phyloP scores from a whole-genome alignment of 2,797 vertebrate species.

The Argya squamiceps region DNA sequence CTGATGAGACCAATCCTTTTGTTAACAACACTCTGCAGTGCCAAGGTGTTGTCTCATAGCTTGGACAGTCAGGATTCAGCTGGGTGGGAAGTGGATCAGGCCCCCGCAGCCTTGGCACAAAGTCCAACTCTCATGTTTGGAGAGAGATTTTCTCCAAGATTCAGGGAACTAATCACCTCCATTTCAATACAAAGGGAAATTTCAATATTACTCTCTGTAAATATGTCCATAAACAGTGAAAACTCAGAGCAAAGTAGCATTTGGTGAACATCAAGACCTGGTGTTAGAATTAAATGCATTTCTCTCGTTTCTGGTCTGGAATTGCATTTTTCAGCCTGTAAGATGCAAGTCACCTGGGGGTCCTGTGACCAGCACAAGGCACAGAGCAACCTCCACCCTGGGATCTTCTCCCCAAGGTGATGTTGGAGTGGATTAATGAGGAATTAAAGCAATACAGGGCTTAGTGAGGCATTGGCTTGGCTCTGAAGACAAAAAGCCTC shows the following conservation, averaged over 20 bases:
- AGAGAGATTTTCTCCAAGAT: neutral
- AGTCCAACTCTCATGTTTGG: fast-evolving
- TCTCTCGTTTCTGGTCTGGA: neutral
- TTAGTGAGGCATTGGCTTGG: neutral
- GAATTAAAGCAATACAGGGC: neutral
- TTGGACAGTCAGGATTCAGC: neutral
- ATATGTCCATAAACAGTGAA: neutral
- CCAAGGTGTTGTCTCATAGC: fast-evolving
- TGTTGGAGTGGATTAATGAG: neutral
- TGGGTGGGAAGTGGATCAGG: neutral
- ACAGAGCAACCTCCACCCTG: neutral
- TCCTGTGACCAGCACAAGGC: neutral
- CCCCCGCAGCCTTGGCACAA: neutral
- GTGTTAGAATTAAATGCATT: neutral
- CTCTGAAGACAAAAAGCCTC: neutral
- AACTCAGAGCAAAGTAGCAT: neutral
- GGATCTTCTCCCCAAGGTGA: neutral
- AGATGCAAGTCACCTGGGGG: neutral
- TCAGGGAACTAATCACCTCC: neutral
- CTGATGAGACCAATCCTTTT: neutral
- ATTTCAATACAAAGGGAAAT: neutral
- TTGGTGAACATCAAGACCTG: neutral
- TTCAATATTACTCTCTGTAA: neutral
- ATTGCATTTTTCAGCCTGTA: neutral
- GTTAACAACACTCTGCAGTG: neutral